These are phyloP conservation scores for Gymnothorax reevesii DNA, from an alignment of 2,797 vertebrate genomes.

Conservation along the genomic window DNA sequence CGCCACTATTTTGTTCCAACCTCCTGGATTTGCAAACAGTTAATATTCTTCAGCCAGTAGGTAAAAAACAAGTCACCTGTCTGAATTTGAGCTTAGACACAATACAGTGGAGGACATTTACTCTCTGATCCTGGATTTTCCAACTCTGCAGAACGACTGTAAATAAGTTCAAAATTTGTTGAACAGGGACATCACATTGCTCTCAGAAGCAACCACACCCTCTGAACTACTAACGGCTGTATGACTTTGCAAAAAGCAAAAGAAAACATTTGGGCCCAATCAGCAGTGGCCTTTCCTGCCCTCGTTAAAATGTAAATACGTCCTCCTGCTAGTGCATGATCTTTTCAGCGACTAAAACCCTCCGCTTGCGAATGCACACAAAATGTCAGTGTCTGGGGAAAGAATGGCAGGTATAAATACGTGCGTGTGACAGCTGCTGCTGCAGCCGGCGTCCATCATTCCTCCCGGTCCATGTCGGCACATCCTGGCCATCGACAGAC, in stretches of 20 bases:
- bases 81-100: too few relatives aligned
- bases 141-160: too few relatives aligned
- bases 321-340: neutral
- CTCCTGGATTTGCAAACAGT: too few relatives aligned
- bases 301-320: neutral
- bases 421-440: neutral
- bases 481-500: slow-evolving; percentile 67
- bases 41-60: too few relatives aligned
- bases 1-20: too few relatives aligned
- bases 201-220: neutral
- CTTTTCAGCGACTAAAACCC: slow-evolving; percentile 1
- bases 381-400: slow-evolving; percentile 4
- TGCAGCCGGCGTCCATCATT: slow-evolving; percentile 66
- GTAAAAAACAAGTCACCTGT: too few relatives aligned
- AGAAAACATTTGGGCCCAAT: neutral
- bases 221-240: neutral
- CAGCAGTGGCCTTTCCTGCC: neutral
- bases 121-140: too few relatives aligned
- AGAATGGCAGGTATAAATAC: slow-evolving; percentile 10
- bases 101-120: too few relatives aligned
- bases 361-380: neutral
- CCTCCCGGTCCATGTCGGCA: slow-evolving; percentile 63
- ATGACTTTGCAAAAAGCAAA: neutral
- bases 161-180: neutral
- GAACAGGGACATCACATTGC: neutral